Percentiles rank a stretch among this genome's conserved stretches.
Conservation (phyloP, 53 echinoderm and acorn worm species). For the Hippasteria phrygiana region DNA sequence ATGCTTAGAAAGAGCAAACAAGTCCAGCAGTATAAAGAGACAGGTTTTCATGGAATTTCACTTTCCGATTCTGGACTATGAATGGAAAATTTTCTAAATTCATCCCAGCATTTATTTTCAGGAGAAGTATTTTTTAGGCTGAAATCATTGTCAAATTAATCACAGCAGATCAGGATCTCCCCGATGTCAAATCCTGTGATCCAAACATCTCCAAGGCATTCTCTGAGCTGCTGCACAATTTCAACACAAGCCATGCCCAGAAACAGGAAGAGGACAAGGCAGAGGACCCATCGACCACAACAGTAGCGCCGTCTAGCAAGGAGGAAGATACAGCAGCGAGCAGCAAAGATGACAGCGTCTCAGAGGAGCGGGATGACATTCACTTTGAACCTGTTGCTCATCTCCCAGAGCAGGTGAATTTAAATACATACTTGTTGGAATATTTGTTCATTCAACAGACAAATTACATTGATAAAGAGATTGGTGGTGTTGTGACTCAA, state of each 20-base stretch:
- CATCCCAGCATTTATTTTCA: too few relatives aligned
- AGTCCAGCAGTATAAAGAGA: too few relatives aligned
- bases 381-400: constrained; percentile 94
- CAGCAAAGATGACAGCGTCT: constrained; percentile 57
- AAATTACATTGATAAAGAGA: too few relatives aligned
- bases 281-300: neutral
- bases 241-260: constrained; percentile 22
- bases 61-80: too few relatives aligned
- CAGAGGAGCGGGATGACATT: constrained; percentile 80
- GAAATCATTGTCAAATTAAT: too few relatives aligned
- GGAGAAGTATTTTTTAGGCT: too few relatives aligned
- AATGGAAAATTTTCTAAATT: too few relatives aligned
- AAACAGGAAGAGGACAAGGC: constrained; percentile 6
- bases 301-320: constrained; percentile 2
- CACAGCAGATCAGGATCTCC: neutral
- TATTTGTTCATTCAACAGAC: neutral
- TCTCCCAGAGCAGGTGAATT: constrained; percentile 74
- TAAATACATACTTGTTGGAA: neutral
- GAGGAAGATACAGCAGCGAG: constrained; percentile 48
- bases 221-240: constrained; percentile 44
- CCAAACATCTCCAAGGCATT: constrained; percentile 64
- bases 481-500: too few relatives aligned
- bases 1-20: too few relatives aligned
- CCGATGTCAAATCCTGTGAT: constrained; percentile 67
- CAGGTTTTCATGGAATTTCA: too few relatives aligned